phyloP scores from a whole-genome alignment of 2,797 vertebrate genomes.

The Crax fasciolata region DNA sequence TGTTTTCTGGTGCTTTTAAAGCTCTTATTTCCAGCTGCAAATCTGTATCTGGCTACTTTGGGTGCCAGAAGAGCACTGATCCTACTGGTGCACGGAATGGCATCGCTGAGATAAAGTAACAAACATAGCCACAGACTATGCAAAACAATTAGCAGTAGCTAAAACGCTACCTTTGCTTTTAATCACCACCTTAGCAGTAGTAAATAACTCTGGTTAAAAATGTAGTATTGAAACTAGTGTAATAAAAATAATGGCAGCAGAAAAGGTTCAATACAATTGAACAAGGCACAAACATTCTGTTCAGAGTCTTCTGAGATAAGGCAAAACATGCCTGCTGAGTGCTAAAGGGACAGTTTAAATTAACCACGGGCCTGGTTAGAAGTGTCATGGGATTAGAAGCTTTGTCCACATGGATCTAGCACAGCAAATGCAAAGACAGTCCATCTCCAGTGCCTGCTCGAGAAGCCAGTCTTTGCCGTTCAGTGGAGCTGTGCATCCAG shows the following conservation, averaged over 20 bases:
- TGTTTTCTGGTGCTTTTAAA: neutral
- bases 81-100: neutral
- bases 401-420: slow-evolving; percentile 77
- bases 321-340: slow-evolving; percentile 80
- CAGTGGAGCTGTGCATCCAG: slow-evolving; percentile 97
- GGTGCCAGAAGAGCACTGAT: neutral
- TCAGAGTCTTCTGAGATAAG: slow-evolving; percentile 79
- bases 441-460: slow-evolving; percentile 62
- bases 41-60: neutral
- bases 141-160: slow-evolving; percentile 88
- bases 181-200: slow-evolving; percentile 94
- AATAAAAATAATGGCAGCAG: slow-evolving; percentile 92
- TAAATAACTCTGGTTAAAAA: slow-evolving; percentile 88
- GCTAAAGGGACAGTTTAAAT: slow-evolving; percentile 81
- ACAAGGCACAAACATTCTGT: slow-evolving; percentile 90
- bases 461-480: slow-evolving; percentile 66
- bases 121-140: slow-evolving; percentile 56
- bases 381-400: slow-evolving; percentile 79
- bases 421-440: slow-evolving; percentile 45
- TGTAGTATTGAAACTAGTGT: slow-evolving; percentile 88
- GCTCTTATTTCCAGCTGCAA: slow-evolving; percentile 7
- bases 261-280: slow-evolving; percentile 88
- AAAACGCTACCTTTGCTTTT: slow-evolving; percentile 94
- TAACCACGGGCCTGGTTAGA: slow-evolving; percentile 77
- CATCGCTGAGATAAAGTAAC: slow-evolving; percentile 23